Evolutionary conservation across 2,888 invertebrate genomes (phyloP).

Genomic region (Antitype chi): DNA sequence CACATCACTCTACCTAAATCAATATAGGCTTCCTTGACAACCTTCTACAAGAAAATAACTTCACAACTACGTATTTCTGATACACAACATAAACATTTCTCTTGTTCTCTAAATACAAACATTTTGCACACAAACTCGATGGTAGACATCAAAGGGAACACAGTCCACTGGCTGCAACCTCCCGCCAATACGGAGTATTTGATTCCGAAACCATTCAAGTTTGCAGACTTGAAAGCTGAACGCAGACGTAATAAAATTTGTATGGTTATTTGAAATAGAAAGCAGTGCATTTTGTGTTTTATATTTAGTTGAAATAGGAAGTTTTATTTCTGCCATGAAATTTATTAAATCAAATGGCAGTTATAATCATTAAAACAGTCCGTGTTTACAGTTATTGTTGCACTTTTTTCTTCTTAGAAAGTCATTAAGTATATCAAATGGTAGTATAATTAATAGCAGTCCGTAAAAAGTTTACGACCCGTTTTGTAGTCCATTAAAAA

Average conservation of each 20-base stretch:
- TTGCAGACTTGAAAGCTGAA: slow-evolving; percentile 27
- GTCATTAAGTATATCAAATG: neutral
- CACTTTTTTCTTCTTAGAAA: neutral
- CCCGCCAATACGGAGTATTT: slow-evolving; percentile 42
- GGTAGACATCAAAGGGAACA: slow-evolving; percentile 40
- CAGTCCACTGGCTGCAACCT: slow-evolving; percentile 26
- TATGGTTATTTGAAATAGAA: slow-evolving; percentile 6
- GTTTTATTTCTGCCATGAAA: neutral
- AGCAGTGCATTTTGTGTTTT: neutral
- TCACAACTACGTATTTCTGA: neutral
- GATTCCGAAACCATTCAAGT: slow-evolving; percentile 50
- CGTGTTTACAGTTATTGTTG: neutral
- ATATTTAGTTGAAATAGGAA: neutral
- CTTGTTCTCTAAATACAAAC: slow-evolving; percentile 10
- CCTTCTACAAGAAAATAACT: neutral
- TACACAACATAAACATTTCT: slow-evolving; percentile 4
- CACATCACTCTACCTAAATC: neutral
- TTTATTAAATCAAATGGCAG: neutral
- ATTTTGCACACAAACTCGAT: slow-evolving; percentile 3
- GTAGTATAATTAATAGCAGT: neutral
- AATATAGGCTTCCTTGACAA: neutral
- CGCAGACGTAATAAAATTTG: slow-evolving; percentile 35
- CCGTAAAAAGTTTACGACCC: neutral
- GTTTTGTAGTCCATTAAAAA: neutral
- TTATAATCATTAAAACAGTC: neutral